phyloP scores from a whole-genome alignment of 92 coral and sea anemone species.

The Desmophyllum pertusum region DNA sequence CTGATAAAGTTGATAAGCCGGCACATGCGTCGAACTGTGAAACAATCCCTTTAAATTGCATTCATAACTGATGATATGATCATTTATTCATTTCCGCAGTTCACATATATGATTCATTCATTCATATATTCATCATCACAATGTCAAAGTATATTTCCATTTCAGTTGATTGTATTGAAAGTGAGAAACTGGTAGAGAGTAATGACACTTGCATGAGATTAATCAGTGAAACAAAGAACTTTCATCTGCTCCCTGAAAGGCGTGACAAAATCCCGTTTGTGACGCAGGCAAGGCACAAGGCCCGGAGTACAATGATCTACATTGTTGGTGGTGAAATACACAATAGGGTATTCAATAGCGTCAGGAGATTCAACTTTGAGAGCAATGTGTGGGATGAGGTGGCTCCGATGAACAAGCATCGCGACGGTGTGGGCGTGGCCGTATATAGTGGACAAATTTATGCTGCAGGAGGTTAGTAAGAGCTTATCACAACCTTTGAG shows the following conservation, averaged over 20 bases:
- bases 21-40: too few relatives aligned
- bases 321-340: slow-evolving; percentile 94
- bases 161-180: slow-evolving; percentile 93
- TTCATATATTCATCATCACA: neutral
- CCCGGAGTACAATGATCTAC: slow-evolving; percentile 73
- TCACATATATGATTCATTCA: too few relatives aligned
- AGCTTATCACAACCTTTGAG: neutral
- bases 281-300: slow-evolving; percentile 73
- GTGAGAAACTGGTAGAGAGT: slow-evolving; percentile 78
- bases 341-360: slow-evolving; percentile 88
- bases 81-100: too few relatives aligned
- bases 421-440: slow-evolving; percentile 95
- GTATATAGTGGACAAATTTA: slow-evolving; percentile 84
- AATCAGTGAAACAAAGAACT: slow-evolving; percentile 91
- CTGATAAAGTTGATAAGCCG: too few relatives aligned
- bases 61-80: too few relatives aligned
- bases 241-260: slow-evolving; percentile 89
- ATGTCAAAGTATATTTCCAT: neutral
- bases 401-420: slow-evolving; percentile 79
- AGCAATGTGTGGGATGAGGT: slow-evolving; percentile 75
- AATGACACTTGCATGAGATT: slow-evolving; percentile 81
- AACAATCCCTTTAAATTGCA: too few relatives aligned
- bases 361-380: slow-evolving; percentile 81
- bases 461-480: slow-evolving; percentile 94
- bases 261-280: slow-evolving; percentile 69